A percentile compares a stretch with the other conserved stretches of the same genome.
These are phyloP conservation scores for Rattus rattus DNA, from an alignment of 2,113 vertebrate species.

Conservation along the genomic window DNA sequence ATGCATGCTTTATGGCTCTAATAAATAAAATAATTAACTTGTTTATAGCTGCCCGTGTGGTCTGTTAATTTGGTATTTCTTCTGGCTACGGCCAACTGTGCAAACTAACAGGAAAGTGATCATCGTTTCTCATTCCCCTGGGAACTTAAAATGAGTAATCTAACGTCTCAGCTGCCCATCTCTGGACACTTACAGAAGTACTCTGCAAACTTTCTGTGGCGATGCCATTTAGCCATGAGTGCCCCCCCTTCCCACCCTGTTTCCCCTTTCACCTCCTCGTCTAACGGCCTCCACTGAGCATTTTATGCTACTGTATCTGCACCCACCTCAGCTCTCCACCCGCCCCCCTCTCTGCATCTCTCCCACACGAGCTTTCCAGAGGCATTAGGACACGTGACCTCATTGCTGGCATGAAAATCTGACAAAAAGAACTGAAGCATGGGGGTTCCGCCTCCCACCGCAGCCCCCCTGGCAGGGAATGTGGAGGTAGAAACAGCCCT, in stretches of 20 bases:
- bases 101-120: slow-evolving; percentile 68
- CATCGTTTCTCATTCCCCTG: slow-evolving; percentile 76
- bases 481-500: not conserved
- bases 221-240: not conserved
- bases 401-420: not conserved
- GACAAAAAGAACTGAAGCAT: not conserved
- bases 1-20: slow-evolving; percentile 82
- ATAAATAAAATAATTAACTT: slow-evolving; percentile 86
- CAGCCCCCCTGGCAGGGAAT: too few relatives aligned
- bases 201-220: not conserved
- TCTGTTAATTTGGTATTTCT: slow-evolving; percentile 83
- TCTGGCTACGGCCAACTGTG: slow-evolving; percentile 76
- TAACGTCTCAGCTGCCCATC: slow-evolving; percentile 73
- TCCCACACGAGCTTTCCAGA: slow-evolving; percentile 12
- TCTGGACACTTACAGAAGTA: slow-evolving; percentile 13
- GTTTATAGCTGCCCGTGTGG: slow-evolving; percentile 80
- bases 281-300: not conserved
- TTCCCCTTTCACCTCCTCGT: not conserved
- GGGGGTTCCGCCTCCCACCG: too few relatives aligned
- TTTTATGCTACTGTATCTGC: not conserved
- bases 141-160: slow-evolving; percentile 73
- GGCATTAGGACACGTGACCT: not conserved
- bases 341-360: not conserved
- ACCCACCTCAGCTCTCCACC: not conserved
- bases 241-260: not conserved